Percentiles rank a stretch among this genome's conserved stretches.
phyloP scores from a whole-genome alignment of 2,113 vertebrate genomes.

The Gymnorhina tibicen region DNA sequence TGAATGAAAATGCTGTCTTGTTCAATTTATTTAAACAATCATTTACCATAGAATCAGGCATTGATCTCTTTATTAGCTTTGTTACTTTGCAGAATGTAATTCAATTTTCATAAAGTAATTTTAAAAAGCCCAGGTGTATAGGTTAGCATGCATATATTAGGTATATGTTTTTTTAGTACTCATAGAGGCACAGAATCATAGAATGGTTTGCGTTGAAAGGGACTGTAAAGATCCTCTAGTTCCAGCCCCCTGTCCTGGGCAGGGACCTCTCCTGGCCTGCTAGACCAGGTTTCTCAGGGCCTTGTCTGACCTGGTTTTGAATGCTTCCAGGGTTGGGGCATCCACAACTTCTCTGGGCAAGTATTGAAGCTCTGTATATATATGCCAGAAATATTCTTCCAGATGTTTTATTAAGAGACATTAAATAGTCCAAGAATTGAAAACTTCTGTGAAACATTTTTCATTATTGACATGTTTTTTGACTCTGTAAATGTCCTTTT shows the following conservation, averaged over 20 bases:
- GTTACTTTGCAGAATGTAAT: not conserved
- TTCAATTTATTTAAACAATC: not conserved
- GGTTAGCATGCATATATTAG: not conserved
- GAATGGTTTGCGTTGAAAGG: not conserved
- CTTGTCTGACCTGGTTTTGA: not conserved
- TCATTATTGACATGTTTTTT: not conserved
- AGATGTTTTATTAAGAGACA: not conserved
- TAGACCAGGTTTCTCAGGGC: not conserved
- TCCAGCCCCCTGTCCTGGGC: not conserved
- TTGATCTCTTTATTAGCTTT: not conserved
- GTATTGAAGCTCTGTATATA: not conserved
- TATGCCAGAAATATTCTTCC: not conserved
- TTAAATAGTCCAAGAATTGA: not conserved
- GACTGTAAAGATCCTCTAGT: not conserved
- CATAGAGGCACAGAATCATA: not conserved
- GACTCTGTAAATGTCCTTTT: not conserved
- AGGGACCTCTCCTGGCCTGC: not conserved
- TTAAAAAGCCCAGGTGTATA: not conserved
- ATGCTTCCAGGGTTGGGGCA: not conserved
- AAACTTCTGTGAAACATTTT: not conserved
- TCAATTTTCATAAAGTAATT: not conserved
- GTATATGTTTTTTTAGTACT: not conserved
- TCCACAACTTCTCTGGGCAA: not conserved
- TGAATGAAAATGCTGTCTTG: not conserved
- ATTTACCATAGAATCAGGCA: fast-evolving